A percentile compares a stretch with the other conserved stretches of the same genome.
phyloP scores from a whole-genome alignment of 2,797 vertebrate species.

The Columba guinea region DNA sequence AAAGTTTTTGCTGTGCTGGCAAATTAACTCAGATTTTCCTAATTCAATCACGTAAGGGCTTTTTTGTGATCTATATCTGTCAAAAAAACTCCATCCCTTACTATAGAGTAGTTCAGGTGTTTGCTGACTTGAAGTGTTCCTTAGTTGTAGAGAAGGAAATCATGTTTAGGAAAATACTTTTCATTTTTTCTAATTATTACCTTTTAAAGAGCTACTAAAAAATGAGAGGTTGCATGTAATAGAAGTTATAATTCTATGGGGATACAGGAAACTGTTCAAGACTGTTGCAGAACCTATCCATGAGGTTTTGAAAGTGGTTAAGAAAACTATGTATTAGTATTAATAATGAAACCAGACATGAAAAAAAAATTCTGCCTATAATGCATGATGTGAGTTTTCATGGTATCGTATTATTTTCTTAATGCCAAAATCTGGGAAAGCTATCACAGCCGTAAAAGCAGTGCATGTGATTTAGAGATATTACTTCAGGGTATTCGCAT shows the following conservation, averaged over 20 bases:
- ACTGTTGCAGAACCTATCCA: not conserved
- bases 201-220: not conserved
- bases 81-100: rapidly evolving
- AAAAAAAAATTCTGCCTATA: not conserved
- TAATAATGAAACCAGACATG: not conserved
- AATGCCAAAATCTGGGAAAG: not conserved
- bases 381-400: not conserved
- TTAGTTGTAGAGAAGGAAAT: not conserved
- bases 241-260: not conserved
- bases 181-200: not conserved
- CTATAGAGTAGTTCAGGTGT: not conserved
- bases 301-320: not conserved
- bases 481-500: not conserved
- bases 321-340: not conserved
- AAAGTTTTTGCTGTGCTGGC: not conserved
- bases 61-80: not conserved
- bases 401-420: not conserved
- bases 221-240: not conserved
- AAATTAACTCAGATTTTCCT: not conserved
- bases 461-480: not conserved
- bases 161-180: not conserved
- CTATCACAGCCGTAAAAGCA: not conserved
- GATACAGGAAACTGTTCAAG: not conserved
- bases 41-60: not conserved
- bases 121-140: not conserved